Base-by-base conservation (phyloP, 1,140 invertebrate genomes). In the Parapsyche elsis region DNA sequence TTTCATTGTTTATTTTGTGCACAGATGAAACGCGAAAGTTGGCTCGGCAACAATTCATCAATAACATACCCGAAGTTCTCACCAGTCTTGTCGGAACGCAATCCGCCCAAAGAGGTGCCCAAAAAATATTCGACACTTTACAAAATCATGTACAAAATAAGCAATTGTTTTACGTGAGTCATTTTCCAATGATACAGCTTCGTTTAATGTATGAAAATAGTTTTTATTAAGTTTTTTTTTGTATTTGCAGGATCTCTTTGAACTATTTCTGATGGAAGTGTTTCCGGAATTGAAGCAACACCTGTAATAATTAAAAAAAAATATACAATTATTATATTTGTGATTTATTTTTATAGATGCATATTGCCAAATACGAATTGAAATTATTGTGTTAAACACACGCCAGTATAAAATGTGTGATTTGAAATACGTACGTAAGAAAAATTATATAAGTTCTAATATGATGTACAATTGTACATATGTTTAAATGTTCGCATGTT, bases 71-170 rank as follows among this genome's bases (percentile, higher is more conserved):
- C 83, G 94, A 96, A 85, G 91, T 95, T 82, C 87, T 97, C 78
- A 93, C 92, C 75, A 96, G 94, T 85, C 88, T 98, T 59, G 93
- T 97, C 59, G 96, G 96, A 23, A 92, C 94, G 75, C 94, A 95
- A 86, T 95, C 95, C 84, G 94, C 95, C 30, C 92, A 93, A 80
- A 91, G 93, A 81, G 96, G 96, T 38, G 92, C 94, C 0, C 93
- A 92, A 59, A 97, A 97, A 88, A 92, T 97, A 64, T 97, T 97
- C 88, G 94, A 96, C 85, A 93, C 94, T 44, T 86, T 98, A 73
- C 96, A 98, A 87, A 93, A 97, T 88, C 92, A 92, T 80, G 92
- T 92, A 84, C 92, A 97, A 80, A 98, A 98, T 86, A 97, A 97
- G 87, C 96, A 97, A 84, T 88, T 98, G 38, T 94, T 97, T 89